phyloP scores from a whole-genome alignment of 1,140 invertebrate genomes.

The Caenorhabditis inopinata region DNA sequence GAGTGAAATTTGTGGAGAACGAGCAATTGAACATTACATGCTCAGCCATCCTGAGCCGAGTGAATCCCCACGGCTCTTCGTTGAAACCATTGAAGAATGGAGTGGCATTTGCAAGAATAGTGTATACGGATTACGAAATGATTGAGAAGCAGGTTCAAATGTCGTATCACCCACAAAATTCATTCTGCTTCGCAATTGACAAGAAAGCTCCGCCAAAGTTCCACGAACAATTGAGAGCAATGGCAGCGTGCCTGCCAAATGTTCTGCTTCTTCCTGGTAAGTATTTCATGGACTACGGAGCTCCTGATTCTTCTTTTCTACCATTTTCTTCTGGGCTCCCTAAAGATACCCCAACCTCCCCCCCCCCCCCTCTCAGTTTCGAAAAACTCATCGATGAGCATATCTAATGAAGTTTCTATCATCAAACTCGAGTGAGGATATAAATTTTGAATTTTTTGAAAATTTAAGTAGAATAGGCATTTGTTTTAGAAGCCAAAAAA shows the following conservation, averaged over 20 bases:
- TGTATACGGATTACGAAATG: conserved; percentile 31
- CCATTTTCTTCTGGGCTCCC: no score
- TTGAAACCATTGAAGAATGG: conserved; percentile 22
- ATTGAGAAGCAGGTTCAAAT: conserved; percentile 25
- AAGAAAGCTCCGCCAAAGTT: conserved; percentile 1
- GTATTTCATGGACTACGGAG: no score
- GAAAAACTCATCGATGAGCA: no score
- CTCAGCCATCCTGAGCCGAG: not conserved
- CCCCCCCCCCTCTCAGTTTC: no score
- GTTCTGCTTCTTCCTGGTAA: conserved; percentile 18
- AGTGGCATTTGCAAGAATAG: conserved; percentile 15
- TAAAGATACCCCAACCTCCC: no score
- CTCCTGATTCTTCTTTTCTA: no score
- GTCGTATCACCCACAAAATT: conserved; percentile 25
- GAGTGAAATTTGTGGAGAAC: not conserved
- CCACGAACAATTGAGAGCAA: not conserved
- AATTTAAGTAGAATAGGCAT: no score
- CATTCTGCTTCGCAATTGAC: conserved; percentile 27
- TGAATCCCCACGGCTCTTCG: not conserved
- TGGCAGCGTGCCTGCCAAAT: conserved; percentile 16
- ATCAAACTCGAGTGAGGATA: no score
- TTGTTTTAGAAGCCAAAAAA: no score
- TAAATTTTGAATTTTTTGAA: no score
- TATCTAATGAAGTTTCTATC: no score
- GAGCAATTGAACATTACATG: not conserved